These are phyloP conservation scores for Petrolisthes cinctipes DNA, from an alignment of 2,888 invertebrate species.

Conservation along the genomic window DNA sequence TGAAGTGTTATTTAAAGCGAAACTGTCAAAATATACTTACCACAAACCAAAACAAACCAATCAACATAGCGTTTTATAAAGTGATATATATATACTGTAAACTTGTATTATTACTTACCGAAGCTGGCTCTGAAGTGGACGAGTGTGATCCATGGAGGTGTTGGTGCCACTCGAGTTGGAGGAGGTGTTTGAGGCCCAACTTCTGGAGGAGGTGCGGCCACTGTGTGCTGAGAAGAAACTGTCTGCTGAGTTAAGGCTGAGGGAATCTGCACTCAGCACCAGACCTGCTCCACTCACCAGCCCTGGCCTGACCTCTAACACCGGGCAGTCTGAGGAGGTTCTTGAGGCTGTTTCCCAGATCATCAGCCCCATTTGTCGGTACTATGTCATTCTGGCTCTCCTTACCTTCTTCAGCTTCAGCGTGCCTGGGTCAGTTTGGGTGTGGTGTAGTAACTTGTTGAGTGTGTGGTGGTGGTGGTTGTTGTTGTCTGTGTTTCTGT, in stretches of 20 bases:
- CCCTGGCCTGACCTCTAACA: conserved; percentile 53
- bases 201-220: conserved; percentile 60
- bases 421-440: too few species aligned
- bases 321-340: conserved; percentile 58
- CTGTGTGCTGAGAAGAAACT: conserved; percentile 60
- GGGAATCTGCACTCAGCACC: conserved; percentile 50
- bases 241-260: conserved; percentile 63
- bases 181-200: conserved; percentile 60
- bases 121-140: conserved; percentile 61
- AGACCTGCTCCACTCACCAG: conserved; percentile 17
- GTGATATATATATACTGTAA: background rate
- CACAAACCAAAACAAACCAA: background rate
- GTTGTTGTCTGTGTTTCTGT: conserved; percentile 1
- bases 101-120: conserved; percentile 43
- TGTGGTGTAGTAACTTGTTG: too few species aligned
- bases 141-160: conserved; percentile 51
- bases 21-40: background rate
- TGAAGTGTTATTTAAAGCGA: background rate
- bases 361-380: background rate
- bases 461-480: conserved; percentile 51
- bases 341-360: conserved; percentile 44
- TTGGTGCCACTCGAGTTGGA: conserved; percentile 56
- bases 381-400: background rate
- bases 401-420: background rate
- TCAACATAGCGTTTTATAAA: background rate